Evolutionary conservation across 2,113 vertebrate species (phyloP).

Genomic region (Psittacula cyanocephala): DNA sequence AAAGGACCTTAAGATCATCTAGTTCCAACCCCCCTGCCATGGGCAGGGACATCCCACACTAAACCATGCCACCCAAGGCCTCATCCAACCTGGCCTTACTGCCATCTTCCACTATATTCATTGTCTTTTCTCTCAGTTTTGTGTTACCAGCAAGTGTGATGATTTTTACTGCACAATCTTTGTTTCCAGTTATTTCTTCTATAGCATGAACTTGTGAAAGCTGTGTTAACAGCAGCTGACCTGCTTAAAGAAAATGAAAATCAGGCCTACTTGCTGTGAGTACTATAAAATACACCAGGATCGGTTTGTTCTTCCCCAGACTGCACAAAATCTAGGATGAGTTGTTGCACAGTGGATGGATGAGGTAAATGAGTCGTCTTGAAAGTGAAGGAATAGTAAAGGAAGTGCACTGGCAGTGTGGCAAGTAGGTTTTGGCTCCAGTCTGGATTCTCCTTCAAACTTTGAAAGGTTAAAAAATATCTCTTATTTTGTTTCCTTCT

Average conservation of each 20-base stretch:
- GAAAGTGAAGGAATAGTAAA: background rate
- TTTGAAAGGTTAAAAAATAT: background rate
- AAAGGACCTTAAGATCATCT: too few species aligned
- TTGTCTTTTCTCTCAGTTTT: too few species aligned
- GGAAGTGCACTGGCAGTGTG: background rate
- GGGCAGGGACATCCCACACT: too few species aligned
- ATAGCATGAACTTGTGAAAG: background rate
- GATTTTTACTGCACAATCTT: too few species aligned
- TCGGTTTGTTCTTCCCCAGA: background rate
- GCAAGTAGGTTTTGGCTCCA: background rate
- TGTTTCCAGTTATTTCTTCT: too few species aligned
- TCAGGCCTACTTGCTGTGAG: background rate
- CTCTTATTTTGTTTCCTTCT: background rate
- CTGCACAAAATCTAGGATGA: background rate
- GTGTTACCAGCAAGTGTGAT: too few species aligned
- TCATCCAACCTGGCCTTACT: too few species aligned
- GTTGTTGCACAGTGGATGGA: background rate
- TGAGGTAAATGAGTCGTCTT: background rate
- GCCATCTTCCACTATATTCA: too few species aligned
- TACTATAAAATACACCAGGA: background rate
- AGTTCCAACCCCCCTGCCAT: too few species aligned
- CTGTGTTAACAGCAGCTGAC: background rate
- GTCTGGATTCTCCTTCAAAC: background rate
- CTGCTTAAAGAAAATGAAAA: background rate
- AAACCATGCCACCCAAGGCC: too few species aligned